These are phyloP conservation scores for Gavialis gangeticus DNA, from an alignment of 2,113 vertebrate species.

Conservation along the genomic window DNA sequence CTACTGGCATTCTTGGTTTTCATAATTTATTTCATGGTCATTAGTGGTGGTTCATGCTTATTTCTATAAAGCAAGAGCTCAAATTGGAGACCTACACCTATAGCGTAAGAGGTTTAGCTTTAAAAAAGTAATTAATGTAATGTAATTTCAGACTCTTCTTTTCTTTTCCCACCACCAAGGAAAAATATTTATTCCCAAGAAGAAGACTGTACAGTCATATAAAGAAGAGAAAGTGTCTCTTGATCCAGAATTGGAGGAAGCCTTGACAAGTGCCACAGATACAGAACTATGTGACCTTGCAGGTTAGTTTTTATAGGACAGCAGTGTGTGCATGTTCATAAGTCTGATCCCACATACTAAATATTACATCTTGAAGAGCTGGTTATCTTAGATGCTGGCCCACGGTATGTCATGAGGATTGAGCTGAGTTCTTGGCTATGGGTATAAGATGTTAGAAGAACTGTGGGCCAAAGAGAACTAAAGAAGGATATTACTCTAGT, in stretches of 20 bases:
- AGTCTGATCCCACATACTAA: not conserved
- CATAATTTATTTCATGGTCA: not conserved
- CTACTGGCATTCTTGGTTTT: not conserved
- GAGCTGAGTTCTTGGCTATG: not conserved
- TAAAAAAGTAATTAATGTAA: not conserved
- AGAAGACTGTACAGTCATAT: conserved; percentile 86
- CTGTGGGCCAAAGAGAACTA: not conserved
- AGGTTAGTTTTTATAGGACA: conserved; percentile 80
- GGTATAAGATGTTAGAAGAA: not conserved
- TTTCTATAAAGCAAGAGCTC: not conserved
- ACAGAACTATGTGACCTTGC: conserved; percentile 96
- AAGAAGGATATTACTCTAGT: not conserved
- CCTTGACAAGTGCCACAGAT: conserved; percentile 94
- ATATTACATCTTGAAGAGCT: not conserved
- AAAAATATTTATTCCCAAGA: conserved; percentile 93
- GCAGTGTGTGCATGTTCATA: not conserved
- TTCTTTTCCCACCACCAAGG: conserved; percentile 79
- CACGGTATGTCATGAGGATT: not conserved
- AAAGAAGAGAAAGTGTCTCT: conserved; percentile 91
- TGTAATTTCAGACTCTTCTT: not conserved
- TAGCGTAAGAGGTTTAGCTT: not conserved
- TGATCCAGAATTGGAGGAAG: conserved; percentile 97
- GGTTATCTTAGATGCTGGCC: not conserved
- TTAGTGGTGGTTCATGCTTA: not conserved
- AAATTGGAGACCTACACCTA: not conserved